Evolutionary conservation across 2,888 invertebrate species (phyloP).

Genomic region (Sturmia bella): DNA sequence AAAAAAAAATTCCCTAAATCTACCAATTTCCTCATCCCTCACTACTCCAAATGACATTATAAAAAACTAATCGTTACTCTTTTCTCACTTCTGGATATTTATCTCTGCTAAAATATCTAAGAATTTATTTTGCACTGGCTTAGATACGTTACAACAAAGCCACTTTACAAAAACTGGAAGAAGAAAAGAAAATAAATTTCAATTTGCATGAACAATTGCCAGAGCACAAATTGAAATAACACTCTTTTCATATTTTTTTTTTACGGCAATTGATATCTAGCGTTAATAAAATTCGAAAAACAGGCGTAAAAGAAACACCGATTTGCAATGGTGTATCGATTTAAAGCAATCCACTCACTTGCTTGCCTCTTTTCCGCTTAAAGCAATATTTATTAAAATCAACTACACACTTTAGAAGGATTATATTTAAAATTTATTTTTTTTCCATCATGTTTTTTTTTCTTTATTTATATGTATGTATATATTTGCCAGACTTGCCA

Average conservation of each 20-base stretch:
- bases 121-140: slow-evolving; percentile 22
- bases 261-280: slow-evolving; percentile 44
- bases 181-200: slow-evolving; percentile 13
- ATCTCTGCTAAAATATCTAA: slow-evolving; percentile 50
- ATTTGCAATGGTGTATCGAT: slow-evolving; percentile 55
- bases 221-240: slow-evolving; percentile 52
- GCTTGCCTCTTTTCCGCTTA: background rate
- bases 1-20: background rate
- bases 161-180: background rate
- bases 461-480: slow-evolving; percentile 19
- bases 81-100: slow-evolving; percentile 24
- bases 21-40: background rate
- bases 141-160: background rate
- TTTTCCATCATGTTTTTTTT: background rate
- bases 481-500: slow-evolving; percentile 45
- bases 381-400: slow-evolving; percentile 20
- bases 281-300: slow-evolving; percentile 45
- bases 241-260: slow-evolving; percentile 9
- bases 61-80: slow-evolving; percentile 37
- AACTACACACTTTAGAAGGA: slow-evolving; percentile 7
- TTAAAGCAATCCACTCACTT: slow-evolving; percentile 46
- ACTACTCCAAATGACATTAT: background rate
- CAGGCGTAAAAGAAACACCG: slow-evolving; percentile 3
- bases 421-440: background rate
- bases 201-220: slow-evolving; percentile 60